These are phyloP conservation scores for Ibidorhyncha struthersii DNA, from an alignment of 2,113 vertebrate genomes.

Conservation along the genomic window DNA sequence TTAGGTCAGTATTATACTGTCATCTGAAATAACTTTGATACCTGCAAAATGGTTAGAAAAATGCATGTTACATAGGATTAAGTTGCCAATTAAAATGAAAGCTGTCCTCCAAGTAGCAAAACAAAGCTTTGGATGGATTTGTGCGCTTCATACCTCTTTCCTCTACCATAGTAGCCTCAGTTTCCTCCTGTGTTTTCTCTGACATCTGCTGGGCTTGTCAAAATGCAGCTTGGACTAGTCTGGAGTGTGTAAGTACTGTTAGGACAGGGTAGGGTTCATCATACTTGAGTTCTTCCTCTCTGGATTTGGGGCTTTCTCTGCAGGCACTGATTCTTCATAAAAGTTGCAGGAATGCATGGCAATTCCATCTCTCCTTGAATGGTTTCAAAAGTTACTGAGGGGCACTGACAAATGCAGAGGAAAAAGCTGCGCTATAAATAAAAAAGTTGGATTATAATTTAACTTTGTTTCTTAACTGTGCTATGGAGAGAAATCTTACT, in stretches of 20 bases:
- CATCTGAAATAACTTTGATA: not conserved
- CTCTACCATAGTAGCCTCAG: not conserved
- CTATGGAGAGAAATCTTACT: not conserved
- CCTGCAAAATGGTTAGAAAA: not conserved
- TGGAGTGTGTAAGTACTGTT: not conserved
- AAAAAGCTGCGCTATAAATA: not conserved
- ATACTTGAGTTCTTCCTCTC: not conserved
- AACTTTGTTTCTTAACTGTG: not conserved
- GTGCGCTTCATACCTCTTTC: not conserved
- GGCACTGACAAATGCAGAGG: not conserved
- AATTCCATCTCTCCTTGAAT: not conserved
- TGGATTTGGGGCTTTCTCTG: not conserved
- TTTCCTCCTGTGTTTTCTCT: not conserved
- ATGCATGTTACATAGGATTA: not conserved
- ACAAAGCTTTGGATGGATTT: not conserved
- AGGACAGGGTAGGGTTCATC: not conserved
- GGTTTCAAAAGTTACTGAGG: not conserved
- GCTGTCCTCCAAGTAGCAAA: not conserved
- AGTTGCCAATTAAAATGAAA: conserved; percentile 25
- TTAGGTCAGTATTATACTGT: not conserved
- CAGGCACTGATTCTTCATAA: not conserved
- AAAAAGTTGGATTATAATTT: not conserved
- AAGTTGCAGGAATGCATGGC: not conserved
- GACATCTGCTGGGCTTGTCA: not conserved
- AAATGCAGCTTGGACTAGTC: not conserved